phyloP scores from a whole-genome alignment of 2,888 invertebrate genomes.

The Patella caerulea region DNA sequence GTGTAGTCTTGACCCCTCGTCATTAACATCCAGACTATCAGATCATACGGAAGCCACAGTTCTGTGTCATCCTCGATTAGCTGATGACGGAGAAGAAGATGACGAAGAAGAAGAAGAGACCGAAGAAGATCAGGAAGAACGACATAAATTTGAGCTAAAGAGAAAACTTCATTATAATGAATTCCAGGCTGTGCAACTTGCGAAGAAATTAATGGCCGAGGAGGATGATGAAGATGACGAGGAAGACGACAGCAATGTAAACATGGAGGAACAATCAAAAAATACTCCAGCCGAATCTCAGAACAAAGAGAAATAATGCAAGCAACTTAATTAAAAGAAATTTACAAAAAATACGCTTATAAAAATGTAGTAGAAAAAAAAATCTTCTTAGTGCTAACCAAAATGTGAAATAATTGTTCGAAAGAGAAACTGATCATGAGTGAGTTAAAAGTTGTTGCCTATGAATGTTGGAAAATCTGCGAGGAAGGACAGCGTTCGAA shows the following conservation, averaged over 20 bases:
- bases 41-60: conserved; percentile 4
- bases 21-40: conserved; percentile 44
- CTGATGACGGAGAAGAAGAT: conserved; percentile 33
- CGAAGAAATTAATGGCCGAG: conserved; percentile 89
- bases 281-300: no score
- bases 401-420: no score
- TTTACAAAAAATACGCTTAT: no score
- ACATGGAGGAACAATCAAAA: no score
- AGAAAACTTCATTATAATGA: conserved; percentile 98
- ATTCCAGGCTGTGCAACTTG: conserved; percentile 93
- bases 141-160: conserved; percentile 89
- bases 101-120: conserved; percentile 76
- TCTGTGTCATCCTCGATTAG: conserved; percentile 4
- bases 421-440: no score
- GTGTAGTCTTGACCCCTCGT: conserved; percentile 43
- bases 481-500: no score
- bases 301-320: no score
- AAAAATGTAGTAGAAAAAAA: no score
- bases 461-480: no score
- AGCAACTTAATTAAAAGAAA: no score
- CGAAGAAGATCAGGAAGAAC: conserved; percentile 77
- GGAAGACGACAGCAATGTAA: conserved; percentile 70
- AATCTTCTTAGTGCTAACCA: no score
- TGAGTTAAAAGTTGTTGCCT: no score
- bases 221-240: conserved; percentile 88